Conservation (phyloP, 2,797 vertebrate genomes). For the Jordanella pulchra region DNA sequence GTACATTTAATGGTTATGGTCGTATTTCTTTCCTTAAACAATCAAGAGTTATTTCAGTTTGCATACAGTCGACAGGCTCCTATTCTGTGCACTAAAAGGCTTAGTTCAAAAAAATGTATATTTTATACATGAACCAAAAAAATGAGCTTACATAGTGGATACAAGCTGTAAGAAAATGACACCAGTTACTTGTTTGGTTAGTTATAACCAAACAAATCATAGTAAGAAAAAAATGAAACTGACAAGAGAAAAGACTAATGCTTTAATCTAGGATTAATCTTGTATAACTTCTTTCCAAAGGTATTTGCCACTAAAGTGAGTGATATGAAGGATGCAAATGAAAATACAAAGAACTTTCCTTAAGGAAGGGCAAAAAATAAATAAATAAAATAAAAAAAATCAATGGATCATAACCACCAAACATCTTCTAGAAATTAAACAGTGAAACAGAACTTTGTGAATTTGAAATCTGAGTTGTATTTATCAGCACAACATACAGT, state of each 20-base stretch:
- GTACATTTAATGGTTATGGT: conserved; percentile 39
- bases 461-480: not conserved
- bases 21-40: not conserved
- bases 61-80: not conserved
- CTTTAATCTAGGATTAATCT: not conserved
- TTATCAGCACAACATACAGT: not conserved
- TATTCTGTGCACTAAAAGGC: not conserved
- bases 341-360: no score
- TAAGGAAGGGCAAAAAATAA: no score
- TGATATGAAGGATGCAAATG: not conserved
- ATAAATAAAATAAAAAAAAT: not conserved
- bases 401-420: not conserved
- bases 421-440: not conserved
- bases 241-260: not conserved
- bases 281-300: not conserved
- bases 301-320: not conserved
- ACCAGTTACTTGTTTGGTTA: not conserved
- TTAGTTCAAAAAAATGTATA: not conserved
- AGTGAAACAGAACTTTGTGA: not conserved
- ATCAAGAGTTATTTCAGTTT: not conserved
- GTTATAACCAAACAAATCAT: not conserved
- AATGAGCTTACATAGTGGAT: not conserved
- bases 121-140: not conserved
- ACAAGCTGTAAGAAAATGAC: not conserved
- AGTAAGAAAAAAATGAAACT: not conserved